Evolutionary conservation across 2,113 vertebrate species (phyloP), one percentile per base, ranked within the genome.

Genomic region (Microcebus lehilahytsara): DNA sequence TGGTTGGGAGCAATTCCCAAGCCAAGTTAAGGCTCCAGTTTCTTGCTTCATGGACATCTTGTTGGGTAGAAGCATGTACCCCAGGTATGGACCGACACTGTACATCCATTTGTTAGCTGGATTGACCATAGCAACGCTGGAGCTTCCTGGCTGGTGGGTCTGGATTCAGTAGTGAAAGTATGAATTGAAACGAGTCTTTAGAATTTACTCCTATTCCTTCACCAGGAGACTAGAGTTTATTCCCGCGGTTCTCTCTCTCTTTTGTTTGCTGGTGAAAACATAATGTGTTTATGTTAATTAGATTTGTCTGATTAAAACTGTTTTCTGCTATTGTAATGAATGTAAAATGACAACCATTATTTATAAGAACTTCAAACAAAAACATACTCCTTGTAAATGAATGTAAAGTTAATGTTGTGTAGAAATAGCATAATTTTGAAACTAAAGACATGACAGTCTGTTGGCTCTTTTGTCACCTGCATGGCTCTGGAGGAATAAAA

Each of bases 301-400:
- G 40, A 78, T 94, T 49, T 88, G 87, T 95, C 58, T 96, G 87
- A 84, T 66, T 93, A 87, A 90, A 95, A 80, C 46, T 81, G 27
- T 97, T 96, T 97, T 84, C 62, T 60, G 66, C 87, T 46, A 30
- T 90, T 34, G 71, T 91, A 89, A 81, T 37, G 87, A 89, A 93
- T 53, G 69, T 60, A 80, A 96, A 96, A 37, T 89, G 85, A 64
- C 34, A 72, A 78, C 66, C 80, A 96, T 92, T 96, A 93, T 96
- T 97, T 97, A 90, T 56, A 56, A 89, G 86, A 78, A 80, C 85
- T 92, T 93, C 75, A 72, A 92, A 88, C 77, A 94, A 84, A 96
- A 96, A 62, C 75, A 89, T 19, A 62, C 75, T 88, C 62, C 46
- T 88, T 87, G 42, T 75, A 94, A 97, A 85, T 58, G 71, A 97